Base-by-base conservation (phyloP, 2,113 vertebrate genomes). In the Sylvia atricapilla region DNA sequence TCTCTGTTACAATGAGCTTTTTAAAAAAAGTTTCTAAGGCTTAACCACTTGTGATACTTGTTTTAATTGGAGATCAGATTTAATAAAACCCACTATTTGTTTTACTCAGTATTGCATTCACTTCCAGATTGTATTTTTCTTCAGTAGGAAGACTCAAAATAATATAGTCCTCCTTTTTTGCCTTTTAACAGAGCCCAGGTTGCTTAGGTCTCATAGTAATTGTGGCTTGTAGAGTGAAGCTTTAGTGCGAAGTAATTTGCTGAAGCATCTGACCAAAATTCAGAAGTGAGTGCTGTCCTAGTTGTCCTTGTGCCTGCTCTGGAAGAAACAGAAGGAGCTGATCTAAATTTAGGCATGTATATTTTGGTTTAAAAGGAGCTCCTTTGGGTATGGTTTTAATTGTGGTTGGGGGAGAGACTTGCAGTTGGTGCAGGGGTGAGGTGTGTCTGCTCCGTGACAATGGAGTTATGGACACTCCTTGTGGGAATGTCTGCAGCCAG, bases 21-120 rank as follows among this genome's bases (percentile, higher is more conserved):
- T n/a, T 24, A 66, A 67, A 76, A 50, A 44, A 53, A 22, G 55
- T 88, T 86, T 94, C 81, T 79, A 56, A 75, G 47, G 62, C 52
- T 95, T 93, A 92, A 85, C 47, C 50, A 83, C 41, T n/a, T 78
- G 72, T 75, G 73, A 73, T 84, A 64, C 24, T 84, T 93, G 60
- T 92, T 93, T 96, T 94, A 95, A 87, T 79, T 94, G 87, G 62
- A 2, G 7, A 85, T 94, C 87, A 64, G 78, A 68, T 67, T 69
- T 74, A 90, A 92, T 86, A 84, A 93, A 95, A 78, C 31, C 23
- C 43, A 37, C 56, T 49, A 11, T 92, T 96, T 59, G 37, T 82
- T 80, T 86, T 39, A 46, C 24, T 94, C 74, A 55, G 24, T 35
- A 25, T 39, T 44, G 41, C 39, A 13, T 44, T 41, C 33, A 25